phyloP scores from a whole-genome alignment of 2,113 vertebrate species.

The Chaetura pelagica region DNA sequence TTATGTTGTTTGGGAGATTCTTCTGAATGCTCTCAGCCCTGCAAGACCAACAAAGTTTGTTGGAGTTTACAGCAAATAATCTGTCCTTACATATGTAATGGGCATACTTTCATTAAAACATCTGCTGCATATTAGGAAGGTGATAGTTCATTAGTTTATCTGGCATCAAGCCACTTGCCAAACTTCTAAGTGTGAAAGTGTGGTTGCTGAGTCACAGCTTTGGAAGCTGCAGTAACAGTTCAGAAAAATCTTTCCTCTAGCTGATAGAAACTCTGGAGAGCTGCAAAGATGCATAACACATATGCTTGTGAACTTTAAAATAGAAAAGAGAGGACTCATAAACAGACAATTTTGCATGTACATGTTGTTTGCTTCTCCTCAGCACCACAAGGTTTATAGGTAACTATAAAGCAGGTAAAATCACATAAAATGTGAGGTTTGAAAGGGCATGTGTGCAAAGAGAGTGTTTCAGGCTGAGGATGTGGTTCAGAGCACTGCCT shows the following conservation, averaged over 20 bases:
- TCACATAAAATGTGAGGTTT: constrained; percentile 20
- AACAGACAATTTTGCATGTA: background rate
- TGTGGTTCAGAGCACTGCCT: background rate
- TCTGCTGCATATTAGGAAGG: background rate
- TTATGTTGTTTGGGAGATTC: background rate
- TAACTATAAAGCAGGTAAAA: background rate
- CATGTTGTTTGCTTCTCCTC: background rate
- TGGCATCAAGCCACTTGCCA: background rate
- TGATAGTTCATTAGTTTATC: background rate
- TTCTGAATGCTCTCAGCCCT: background rate
- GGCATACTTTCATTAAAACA: background rate
- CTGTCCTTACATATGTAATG: background rate
- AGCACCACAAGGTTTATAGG: background rate
- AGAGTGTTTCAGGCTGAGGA: background rate
- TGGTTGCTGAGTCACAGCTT: background rate
- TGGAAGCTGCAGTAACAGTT: background rate
- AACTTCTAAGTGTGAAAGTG: background rate
- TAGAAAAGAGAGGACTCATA: background rate
- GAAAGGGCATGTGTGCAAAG: background rate
- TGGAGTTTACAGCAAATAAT: background rate
- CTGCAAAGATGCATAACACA: background rate
- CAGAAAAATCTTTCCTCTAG: background rate
- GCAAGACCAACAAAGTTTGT: background rate
- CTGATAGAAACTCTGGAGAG: background rate
- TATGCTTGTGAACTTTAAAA: background rate